Evolutionary conservation across 2,113 vertebrate species (phyloP), one percentile per base, ranked within the genome.

Genomic region (Taurulus bubalis): DNA sequence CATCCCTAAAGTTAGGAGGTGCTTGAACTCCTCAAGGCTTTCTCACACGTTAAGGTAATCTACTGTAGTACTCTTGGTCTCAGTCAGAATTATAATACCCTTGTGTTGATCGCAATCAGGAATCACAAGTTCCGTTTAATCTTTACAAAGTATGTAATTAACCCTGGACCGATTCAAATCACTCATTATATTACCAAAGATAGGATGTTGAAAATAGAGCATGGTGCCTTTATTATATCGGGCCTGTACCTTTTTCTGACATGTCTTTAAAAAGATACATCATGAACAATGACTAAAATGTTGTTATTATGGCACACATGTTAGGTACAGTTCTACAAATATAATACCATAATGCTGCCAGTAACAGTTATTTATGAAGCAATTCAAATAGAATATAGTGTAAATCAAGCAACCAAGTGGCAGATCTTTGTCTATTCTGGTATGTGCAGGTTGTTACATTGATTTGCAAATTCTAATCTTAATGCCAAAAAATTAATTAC

Each of bases 141-240:
- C 91, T 91, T 76, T 79, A 67, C 80, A 83, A 88, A 90, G 85
- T 84, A 83, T 82, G 92, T 89, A 93, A 95, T 94, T 93, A 94
- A 92, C 90, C 90, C 85, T 82, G 84, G 75, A 28, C 84, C 79
- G 93, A 94, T 93, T 91, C 82, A 79, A 86, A 93, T 93, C 90
- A 60, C 86, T 92, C 87, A 87, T 90, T 93, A 85, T 90, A 85
- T 87, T 84, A 89, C 63, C 64, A 65, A 66, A 85, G 85, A 90
- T 88, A 82, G 80, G 68, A 87, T 55, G 9, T 8, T 68, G 68
- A 78, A 90, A 82, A 77, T 80, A 77, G 60, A 78, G 66, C 74
- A 65, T 0, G 4, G 65, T 58, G 71, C 75, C 60, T 89, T 32
- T 87, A 49, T 83, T 88, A 88, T 87, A 74, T 72, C 38, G 38